Conservation (phyloP, 1,140 invertebrate genomes). For the Neodiprion pinetum region DNA sequence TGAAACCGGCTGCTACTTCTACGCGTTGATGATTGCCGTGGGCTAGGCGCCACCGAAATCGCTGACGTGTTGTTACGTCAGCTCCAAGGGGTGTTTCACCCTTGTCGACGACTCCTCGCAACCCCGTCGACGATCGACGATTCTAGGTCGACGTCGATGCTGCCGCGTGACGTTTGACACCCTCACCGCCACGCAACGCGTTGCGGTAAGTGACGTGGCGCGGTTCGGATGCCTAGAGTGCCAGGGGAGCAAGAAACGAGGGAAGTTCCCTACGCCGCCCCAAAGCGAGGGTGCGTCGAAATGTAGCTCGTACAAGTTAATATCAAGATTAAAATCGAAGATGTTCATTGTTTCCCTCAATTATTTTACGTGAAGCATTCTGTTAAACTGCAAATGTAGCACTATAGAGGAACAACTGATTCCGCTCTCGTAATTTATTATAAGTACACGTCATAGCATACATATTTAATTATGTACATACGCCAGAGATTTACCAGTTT, state of each 20-base stretch:
- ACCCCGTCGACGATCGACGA: neutral
- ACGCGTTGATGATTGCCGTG: constrained; percentile 26
- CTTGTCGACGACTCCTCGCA: neutral
- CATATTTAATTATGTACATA: no score
- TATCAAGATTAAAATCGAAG: no score
- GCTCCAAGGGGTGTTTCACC: constrained; percentile 8
- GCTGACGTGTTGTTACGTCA: constrained; percentile 29
- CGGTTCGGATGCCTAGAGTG: constrained; percentile 38
- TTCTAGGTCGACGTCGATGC: neutral
- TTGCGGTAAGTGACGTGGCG: constrained; percentile 40
- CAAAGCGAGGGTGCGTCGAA: no score
- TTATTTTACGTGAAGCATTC: neutral
- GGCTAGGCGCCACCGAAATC: constrained; percentile 17
- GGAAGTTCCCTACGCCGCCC: constrained; percentile 15
- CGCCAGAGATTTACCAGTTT: no score
- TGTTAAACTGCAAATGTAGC: neutral
- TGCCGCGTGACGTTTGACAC: constrained; percentile 15
- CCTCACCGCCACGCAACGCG: constrained; percentile 10
- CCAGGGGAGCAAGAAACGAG: constrained; percentile 35
- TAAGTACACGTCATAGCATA: no score
- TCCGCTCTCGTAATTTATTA: neutral
- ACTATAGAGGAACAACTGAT: neutral
- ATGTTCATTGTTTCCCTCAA: neutral
- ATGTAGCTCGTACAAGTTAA: no score
- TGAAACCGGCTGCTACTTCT: constrained; percentile 20